phyloP scores from a whole-genome alignment of 2,888 invertebrate species.

The Cremastobaeus sp. region DNA sequence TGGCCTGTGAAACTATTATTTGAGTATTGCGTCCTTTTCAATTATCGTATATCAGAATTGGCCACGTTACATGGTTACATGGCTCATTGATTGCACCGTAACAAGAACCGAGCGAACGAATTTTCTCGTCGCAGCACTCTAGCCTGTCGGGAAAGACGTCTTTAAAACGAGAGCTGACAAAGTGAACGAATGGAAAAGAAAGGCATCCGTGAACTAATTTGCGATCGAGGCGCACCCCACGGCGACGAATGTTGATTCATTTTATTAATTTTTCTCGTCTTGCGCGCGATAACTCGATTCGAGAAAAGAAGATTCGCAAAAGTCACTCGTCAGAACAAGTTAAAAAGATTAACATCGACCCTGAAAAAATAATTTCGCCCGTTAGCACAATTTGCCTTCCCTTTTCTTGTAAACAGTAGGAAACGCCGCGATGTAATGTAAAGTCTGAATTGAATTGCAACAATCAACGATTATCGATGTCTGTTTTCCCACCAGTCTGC shows the following conservation, averaged over 20 bases:
- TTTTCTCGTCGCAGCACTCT: slow-evolving; percentile 10
- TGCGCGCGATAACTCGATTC: slow-evolving; percentile 73
- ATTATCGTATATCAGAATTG: slow-evolving; percentile 49
- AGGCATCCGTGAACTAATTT: slow-evolving; percentile 75
- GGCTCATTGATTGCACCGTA: neutral
- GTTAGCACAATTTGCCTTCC: slow-evolving; percentile 10
- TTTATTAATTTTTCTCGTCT: slow-evolving; percentile 75
- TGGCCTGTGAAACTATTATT: slow-evolving; percentile 59
- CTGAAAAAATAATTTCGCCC: slow-evolving; percentile 12
- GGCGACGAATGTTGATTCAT: slow-evolving; percentile 74
- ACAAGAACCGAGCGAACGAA: slow-evolving; percentile 5
- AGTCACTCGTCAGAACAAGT: slow-evolving; percentile 51
- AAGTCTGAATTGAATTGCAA: too few species aligned
- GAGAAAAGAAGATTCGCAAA: slow-evolving; percentile 53
- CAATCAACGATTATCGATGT: too few species aligned
- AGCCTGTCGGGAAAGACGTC: slow-evolving; percentile 20
- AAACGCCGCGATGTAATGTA: too few species aligned
- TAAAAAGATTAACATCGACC: slow-evolving; percentile 69
- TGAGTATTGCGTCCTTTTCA: slow-evolving; percentile 16
- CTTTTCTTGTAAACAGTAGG: slow-evolving; percentile 1
- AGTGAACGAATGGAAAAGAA: slow-evolving; percentile 46
- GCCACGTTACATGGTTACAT: too few species aligned
- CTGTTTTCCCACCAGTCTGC: too few species aligned
- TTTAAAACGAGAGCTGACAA: slow-evolving; percentile 42
- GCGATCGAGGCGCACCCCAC: slow-evolving; percentile 63